Evolutionary conservation across 2,113 vertebrate genomes (phyloP).

Genomic region (Scatophagus argus): DNA sequence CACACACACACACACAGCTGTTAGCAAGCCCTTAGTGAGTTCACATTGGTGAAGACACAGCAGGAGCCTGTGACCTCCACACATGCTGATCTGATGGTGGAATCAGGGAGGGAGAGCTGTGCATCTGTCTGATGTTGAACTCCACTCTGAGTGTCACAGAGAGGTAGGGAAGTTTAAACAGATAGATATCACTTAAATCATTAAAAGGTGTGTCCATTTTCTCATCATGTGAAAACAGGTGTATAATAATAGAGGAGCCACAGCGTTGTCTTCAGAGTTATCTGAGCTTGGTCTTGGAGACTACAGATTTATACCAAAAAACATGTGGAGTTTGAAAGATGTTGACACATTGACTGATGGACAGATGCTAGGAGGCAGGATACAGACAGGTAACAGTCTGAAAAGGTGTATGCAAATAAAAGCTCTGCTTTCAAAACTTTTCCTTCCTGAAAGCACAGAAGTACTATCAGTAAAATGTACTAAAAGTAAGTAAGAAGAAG

Average conservation of each 20-base stretch:
- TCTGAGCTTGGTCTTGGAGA: too few species aligned
- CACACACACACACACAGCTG: slow-evolving; percentile 16
- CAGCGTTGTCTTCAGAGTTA: background rate
- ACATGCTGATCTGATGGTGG: slow-evolving; percentile 24
- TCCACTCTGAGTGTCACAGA: background rate
- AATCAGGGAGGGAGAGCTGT: background rate
- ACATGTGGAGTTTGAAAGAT: too few species aligned
- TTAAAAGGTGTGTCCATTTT: background rate
- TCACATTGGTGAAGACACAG: slow-evolving; percentile 43
- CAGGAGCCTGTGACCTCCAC: slow-evolving; percentile 40
- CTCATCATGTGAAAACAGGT: background rate
- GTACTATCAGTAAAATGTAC: too few species aligned
- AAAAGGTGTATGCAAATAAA: too few species aligned
- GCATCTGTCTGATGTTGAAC: slow-evolving; percentile 45
- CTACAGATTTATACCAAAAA: too few species aligned
- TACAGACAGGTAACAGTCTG: too few species aligned
- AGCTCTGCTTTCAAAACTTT: too few species aligned
- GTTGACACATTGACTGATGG: too few species aligned
- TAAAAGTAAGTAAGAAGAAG: too few species aligned
- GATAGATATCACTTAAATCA: background rate
- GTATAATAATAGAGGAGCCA: background rate
- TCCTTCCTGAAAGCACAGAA: too few species aligned
- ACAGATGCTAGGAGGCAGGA: too few species aligned
- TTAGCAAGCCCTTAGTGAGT: slow-evolving; percentile 15
- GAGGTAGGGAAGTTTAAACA: background rate